phyloP scores from a whole-genome alignment of 2,113 vertebrate genomes.

The Sceloporus undulatus region DNA sequence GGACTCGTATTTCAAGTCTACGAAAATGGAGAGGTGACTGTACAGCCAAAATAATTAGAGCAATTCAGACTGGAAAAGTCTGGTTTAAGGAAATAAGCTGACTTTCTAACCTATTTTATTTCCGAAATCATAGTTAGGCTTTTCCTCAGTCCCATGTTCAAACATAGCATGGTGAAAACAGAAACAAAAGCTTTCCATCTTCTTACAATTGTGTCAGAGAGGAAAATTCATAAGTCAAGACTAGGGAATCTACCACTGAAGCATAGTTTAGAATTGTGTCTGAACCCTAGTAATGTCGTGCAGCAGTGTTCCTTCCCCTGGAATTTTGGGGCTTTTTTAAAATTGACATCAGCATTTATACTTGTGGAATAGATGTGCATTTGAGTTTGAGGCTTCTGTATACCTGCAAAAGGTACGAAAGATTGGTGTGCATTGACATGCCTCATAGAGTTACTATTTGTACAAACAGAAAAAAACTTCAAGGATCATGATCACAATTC shows the following conservation, averaged over 20 bases:
- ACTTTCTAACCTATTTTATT: background rate
- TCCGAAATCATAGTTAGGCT: background rate
- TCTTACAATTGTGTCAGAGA: background rate
- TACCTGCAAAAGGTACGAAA: too few relatives aligned
- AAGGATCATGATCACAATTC: background rate
- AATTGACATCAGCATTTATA: too few relatives aligned
- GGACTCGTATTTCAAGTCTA: too few relatives aligned
- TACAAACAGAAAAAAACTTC: too few relatives aligned
- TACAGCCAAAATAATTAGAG: background rate
- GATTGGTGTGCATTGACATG: too few relatives aligned
- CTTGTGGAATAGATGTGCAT: too few relatives aligned
- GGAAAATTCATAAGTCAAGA: background rate
- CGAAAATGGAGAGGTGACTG: too few relatives aligned
- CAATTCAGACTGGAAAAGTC: background rate
- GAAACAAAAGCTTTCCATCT: background rate
- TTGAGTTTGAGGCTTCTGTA: too few relatives aligned
- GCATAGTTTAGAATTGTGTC: too few relatives aligned
- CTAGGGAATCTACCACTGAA: background rate
- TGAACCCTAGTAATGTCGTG: background rate
- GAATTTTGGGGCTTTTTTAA: background rate
- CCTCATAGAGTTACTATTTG: too few relatives aligned
- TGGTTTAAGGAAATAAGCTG: background rate
- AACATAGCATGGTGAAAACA: background rate
- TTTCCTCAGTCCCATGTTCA: background rate
- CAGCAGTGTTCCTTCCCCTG: background rate